These are phyloP conservation scores for Meloidogyne hapla DNA, from an alignment of 1,140 invertebrate species.

Conservation along the genomic window DNA sequence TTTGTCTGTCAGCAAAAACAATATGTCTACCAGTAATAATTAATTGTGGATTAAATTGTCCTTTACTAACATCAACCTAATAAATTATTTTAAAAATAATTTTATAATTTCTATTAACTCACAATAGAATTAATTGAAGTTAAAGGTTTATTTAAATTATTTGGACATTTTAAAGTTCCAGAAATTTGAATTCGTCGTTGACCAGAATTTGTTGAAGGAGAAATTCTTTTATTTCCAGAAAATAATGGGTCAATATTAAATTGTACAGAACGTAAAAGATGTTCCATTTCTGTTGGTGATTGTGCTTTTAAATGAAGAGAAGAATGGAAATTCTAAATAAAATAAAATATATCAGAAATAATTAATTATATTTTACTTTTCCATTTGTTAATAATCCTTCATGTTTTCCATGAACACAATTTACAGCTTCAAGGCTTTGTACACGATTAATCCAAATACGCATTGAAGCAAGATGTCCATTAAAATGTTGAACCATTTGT, in stretches of 20 bases:
- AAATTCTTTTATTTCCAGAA: constrained; percentile 33
- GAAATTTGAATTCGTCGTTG: constrained; percentile 44
- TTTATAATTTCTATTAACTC: not conserved
- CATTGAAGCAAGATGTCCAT: constrained; percentile 51
- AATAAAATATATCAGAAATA: not conserved
- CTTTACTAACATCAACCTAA: constrained; percentile 10
- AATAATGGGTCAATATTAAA: constrained; percentile 15
- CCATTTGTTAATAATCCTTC: constrained; percentile 30
- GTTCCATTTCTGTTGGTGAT: constrained; percentile 42
- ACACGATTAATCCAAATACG: constrained; percentile 50
- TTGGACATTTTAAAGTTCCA: constrained; percentile 40
- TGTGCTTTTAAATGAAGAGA: constrained; percentile 40
- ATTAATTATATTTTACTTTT: constrained; percentile 22
- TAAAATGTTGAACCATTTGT: constrained; percentile 60
- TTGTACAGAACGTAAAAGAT: constrained; percentile 40
- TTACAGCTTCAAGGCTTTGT: constrained; percentile 46
- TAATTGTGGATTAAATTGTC: constrained; percentile 33
- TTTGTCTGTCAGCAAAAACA: constrained; percentile 44
- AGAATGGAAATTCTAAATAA: constrained; percentile 9
- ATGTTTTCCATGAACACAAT: constrained; percentile 51
- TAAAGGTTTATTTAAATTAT: constrained; percentile 38
- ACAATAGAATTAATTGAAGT: constrained; percentile 44
- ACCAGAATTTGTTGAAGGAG: constrained; percentile 33
- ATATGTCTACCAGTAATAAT: constrained; percentile 53
- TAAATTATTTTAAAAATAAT: not conserved